Base-by-base conservation (phyloP, 2,797 vertebrate species). In the Liparis tanakae region DNA sequence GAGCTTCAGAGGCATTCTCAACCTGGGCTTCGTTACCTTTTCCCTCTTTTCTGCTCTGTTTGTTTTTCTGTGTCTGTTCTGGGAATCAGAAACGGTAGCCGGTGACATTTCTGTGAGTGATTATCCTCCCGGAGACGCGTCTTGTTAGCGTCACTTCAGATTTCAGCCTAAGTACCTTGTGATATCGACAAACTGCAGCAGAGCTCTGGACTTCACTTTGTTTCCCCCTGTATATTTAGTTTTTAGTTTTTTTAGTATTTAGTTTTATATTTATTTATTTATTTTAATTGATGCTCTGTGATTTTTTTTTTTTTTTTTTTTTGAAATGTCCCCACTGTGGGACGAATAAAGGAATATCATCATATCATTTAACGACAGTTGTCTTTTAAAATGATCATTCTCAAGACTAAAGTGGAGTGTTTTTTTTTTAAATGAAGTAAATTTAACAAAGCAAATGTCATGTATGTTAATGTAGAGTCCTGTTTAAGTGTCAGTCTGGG, bases 11-110 rank as follows among this genome's bases (percentile, higher is more conserved):
- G 79, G 73, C 70, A 70, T 84, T 80, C 76, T 76, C 68, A 88
- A 91, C 86, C 92, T 94, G 93, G 76, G 63, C 92, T 88, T 93
- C 90, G 93, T 94, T 93, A 93, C 80, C 64, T 55, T 51, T 30
- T 54, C 7, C 39, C 4, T 30, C 25, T 53, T 20, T 44, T 17
- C 65, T 79, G 83, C 80, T 87, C 83, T 93, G 25, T 30, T 30
- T 30, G 25, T 30, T 30, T 30, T 30, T 94, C 94, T 94, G 85
- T 79, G 70, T 76, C 74, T 77, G 81, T 85, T 77, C 77, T 83
- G 77, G 69, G 90, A 92, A 93, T 92, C 88, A 87, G 87, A 90
- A 92, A 87, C 89, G 51, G 87, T 87, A 86, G 80, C 72, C 82
- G 82, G 58, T 14, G 17, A 79, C 76, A 59, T 63, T 87, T 79